These are phyloP conservation scores for Oithona nana DNA, from an alignment of 2,888 invertebrate genomes.

Conservation along the genomic window DNA sequence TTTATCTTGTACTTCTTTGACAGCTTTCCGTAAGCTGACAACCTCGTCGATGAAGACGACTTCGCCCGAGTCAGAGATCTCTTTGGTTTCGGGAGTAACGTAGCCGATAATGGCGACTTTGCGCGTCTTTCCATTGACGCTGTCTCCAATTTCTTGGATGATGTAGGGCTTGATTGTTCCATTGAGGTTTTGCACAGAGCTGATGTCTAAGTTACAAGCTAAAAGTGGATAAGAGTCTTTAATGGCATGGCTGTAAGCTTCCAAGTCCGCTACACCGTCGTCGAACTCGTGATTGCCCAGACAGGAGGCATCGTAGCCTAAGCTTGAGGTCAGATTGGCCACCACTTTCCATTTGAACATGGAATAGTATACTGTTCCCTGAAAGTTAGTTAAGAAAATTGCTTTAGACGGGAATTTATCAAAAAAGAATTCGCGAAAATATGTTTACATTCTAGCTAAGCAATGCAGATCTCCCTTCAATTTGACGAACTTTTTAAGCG, in stretches of 20 bases:
- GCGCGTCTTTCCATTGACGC: constrained; percentile 30
- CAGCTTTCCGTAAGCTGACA: constrained; percentile 44
- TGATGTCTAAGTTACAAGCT: constrained; percentile 52
- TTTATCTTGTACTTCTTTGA: constrained; percentile 31
- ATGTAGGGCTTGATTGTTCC: constrained; percentile 38
- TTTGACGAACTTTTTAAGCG: no score
- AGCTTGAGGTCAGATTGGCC: constrained; percentile 25
- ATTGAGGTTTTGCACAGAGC: constrained; percentile 38
- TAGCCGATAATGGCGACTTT: constrained; percentile 62
- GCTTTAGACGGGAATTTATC: background rate
- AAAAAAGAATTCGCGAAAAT: no score
- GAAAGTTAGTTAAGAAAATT: constrained; percentile 24
- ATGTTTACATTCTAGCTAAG: no score
- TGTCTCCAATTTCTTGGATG: constrained; percentile 34
- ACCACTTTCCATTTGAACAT: constrained; percentile 60
- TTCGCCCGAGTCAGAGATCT: constrained; percentile 43
- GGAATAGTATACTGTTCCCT: constrained; percentile 70
- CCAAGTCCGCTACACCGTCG: constrained; percentile 36
- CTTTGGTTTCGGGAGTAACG: constrained; percentile 46
- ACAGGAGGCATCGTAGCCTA: constrained; percentile 34
- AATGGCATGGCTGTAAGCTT: constrained; percentile 51
- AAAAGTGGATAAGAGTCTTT: constrained; percentile 44
- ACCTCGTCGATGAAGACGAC: constrained; percentile 50
- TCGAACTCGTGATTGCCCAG: constrained; percentile 77
- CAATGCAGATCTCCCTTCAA: no score